Conservation (phyloP, 2,113 vertebrate species). For the Planiliza haematocheilus region DNA sequence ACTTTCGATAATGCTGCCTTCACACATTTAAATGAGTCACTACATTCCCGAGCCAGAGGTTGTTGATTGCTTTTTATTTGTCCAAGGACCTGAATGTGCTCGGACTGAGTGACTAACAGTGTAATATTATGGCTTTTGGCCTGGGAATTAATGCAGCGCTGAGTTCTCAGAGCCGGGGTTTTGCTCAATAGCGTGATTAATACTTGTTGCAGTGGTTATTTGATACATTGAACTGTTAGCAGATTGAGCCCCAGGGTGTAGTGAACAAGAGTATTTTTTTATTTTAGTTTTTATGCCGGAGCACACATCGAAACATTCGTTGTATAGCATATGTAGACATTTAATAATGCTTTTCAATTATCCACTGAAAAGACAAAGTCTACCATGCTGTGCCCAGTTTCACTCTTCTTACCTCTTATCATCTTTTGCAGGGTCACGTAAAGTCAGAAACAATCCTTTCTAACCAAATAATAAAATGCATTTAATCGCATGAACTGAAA, state of each 20-base stretch:
- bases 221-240: constrained; percentile 1
- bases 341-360: background rate
- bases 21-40: constrained; percentile 61
- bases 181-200: constrained; percentile 10
- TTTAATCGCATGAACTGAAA: background rate
- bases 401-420: too few species aligned
- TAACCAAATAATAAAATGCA: background rate
- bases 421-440: too few species aligned
- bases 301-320: background rate
- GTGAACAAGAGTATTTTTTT: background rate
- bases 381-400: too few species aligned
- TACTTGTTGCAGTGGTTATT: constrained; percentile 16
- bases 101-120: constrained; percentile 58
- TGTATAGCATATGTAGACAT: background rate
- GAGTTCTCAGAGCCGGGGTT: constrained; percentile 21
- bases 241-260: constrained; percentile 23
- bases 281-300: background rate
- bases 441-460: background rate
- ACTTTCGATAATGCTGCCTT: constrained; percentile 51
- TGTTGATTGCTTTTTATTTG: constrained; percentile 74
- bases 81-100: constrained; percentile 44
- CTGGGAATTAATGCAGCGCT: constrained; percentile 49
- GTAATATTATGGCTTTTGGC: constrained; percentile 50
- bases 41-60: constrained; percentile 44
- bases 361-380: background rate